Percentiles rank a stretch among this genome's conserved stretches.
phyloP scores from a whole-genome alignment of 2,888 invertebrate species.

The Auanema sp. region DNA sequence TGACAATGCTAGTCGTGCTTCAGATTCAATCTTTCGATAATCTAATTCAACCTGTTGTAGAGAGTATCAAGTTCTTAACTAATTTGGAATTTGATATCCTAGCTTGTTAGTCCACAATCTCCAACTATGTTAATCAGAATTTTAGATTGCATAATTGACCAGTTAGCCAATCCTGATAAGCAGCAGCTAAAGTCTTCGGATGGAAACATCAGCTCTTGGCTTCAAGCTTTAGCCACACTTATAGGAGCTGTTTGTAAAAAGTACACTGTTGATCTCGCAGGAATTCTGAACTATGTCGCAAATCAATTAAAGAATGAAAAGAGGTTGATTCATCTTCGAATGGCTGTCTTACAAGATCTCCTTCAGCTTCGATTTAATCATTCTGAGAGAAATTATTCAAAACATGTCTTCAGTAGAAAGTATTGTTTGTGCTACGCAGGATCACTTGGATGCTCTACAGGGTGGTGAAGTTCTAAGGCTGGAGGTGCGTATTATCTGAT shows the following conservation, averaged over 20 bases:
- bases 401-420: slow-evolving; percentile 99
- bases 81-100: slow-evolving; percentile 92
- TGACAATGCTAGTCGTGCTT: background rate
- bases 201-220: slow-evolving; percentile 78
- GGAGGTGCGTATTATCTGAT: slow-evolving; percentile 74
- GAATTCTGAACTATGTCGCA: slow-evolving; percentile 91
- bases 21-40: slow-evolving; percentile 88
- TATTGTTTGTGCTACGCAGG: slow-evolving; percentile 90
- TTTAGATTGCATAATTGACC: slow-evolving; percentile 84
- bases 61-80: slow-evolving; percentile 92
- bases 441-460: slow-evolving; percentile 92
- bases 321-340: slow-evolving; percentile 71
- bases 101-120: slow-evolving; percentile 72
- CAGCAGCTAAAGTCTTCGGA: slow-evolving; percentile 82
- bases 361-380: slow-evolving; percentile 80
- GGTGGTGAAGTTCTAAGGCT: slow-evolving; percentile 92
- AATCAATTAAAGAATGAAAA: slow-evolving; percentile 94
- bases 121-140: background rate
- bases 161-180: slow-evolving; percentile 77
- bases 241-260: slow-evolving; percentile 88
- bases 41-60: slow-evolving; percentile 91
- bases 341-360: background rate
- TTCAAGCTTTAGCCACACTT: slow-evolving; percentile 82
- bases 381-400: slow-evolving; percentile 94
- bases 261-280: slow-evolving; percentile 91